These are phyloP conservation scores for Hippopotamyrus pictus DNA, from an alignment of 2,797 vertebrate genomes.

Conservation along the genomic window DNA sequence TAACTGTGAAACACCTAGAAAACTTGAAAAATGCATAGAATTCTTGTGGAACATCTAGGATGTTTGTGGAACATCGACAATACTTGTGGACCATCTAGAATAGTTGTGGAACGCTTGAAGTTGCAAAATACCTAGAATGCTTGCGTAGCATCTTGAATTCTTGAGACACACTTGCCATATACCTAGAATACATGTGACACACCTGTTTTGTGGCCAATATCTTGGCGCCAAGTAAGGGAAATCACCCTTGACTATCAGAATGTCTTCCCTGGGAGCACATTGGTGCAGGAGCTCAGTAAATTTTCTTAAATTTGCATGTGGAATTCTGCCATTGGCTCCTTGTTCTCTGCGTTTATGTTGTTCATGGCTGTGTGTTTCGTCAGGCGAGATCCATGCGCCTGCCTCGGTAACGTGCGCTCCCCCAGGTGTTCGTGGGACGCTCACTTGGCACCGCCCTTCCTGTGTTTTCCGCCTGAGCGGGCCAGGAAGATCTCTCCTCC, in stretches of 20 bases:
- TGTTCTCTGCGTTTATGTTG: neutral
- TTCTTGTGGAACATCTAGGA: neutral
- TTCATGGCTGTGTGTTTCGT: neutral
- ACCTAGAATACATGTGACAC: neutral
- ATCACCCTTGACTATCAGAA: neutral
- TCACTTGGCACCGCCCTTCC: neutral
- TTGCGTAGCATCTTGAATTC: neutral
- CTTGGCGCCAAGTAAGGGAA: neutral
- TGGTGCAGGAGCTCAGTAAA: neutral
- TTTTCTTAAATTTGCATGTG: neutral
- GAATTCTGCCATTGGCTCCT: neutral
- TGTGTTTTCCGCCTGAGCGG: neutral
- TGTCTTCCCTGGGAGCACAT: neutral
- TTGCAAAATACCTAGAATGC: neutral
- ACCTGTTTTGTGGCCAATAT: neutral
- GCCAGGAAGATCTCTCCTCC: neutral
- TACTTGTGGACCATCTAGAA: neutral
- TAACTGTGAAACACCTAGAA: neutral
- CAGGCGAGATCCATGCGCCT: neutral
- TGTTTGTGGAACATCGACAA: neutral
- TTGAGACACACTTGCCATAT: neutral
- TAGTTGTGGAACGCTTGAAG: neutral
- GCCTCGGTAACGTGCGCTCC: neutral
- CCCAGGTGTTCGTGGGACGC: neutral
- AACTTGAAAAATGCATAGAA: neutral